Conservation (phyloP, 2,113 vertebrate genomes). For the Gymnarchus niloticus region DNA sequence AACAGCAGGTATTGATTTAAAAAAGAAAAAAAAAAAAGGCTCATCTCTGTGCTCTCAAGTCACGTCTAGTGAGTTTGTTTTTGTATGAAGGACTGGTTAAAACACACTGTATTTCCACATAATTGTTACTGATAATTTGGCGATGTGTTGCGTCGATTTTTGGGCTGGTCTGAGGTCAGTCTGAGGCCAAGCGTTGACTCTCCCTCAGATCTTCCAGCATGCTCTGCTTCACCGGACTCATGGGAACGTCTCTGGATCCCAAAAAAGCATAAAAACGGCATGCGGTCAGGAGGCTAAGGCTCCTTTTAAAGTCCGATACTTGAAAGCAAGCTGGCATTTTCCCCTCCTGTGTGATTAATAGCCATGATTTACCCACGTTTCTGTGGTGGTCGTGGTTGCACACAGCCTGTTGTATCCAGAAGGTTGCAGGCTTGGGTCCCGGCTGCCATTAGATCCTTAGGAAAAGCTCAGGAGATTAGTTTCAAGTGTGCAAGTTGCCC, state of each 20-base stretch:
- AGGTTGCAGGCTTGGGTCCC: neutral
- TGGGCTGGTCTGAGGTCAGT: neutral
- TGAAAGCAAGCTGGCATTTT: too few species aligned
- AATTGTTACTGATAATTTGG: constrained; percentile 49
- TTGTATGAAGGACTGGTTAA: constrained; percentile 40
- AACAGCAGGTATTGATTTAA: constrained; percentile 22
- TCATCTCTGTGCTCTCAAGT: constrained; percentile 39
- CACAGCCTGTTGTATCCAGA: neutral
- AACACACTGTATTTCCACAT: constrained; percentile 44
- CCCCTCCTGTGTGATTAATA: neutral
- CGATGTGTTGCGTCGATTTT: neutral
- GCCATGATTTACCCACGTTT: neutral
- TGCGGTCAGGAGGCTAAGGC: neutral
- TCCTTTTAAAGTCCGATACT: neutral
- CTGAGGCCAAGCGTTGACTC: neutral
- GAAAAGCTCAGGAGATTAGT: neutral
- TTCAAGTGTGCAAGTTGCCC: neutral
- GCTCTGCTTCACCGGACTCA: neutral
- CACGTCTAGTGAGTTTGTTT: constrained; percentile 45
- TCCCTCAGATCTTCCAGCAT: neutral
- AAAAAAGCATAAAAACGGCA: neutral
- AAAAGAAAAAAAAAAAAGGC: constrained; percentile 39
- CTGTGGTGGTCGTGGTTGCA: neutral
- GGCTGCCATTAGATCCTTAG: neutral
- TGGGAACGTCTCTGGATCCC: neutral